Conservation (phyloP, 2,113 vertebrate genomes). For the Callipepla californica region DNA sequence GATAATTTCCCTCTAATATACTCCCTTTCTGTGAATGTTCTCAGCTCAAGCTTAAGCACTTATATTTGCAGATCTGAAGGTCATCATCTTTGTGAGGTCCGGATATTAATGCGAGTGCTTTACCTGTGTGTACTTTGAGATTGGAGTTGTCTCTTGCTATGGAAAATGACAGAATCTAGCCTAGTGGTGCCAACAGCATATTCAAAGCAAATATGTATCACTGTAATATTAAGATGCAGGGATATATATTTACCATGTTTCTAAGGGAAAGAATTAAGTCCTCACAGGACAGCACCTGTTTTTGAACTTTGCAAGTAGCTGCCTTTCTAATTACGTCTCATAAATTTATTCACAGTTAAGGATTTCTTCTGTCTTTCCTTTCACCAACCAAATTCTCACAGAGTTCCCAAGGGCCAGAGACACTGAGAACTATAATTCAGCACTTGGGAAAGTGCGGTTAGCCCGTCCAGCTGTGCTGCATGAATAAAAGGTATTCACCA, state of each 20-base stretch:
- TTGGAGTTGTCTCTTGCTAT: not conserved
- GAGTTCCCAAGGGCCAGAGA: not conserved
- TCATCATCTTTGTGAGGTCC: not conserved
- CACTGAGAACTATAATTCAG: conserved; percentile 23
- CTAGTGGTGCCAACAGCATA: not conserved
- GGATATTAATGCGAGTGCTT: not conserved
- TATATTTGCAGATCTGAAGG: not conserved
- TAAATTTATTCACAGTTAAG: conserved; percentile 11
- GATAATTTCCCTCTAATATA: not conserved
- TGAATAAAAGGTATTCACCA: conserved; percentile 21
- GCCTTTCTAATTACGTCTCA: not conserved
- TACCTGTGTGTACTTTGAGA: not conserved
- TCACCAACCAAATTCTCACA: not conserved
- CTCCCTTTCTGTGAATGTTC: not conserved
- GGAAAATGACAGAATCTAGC: not conserved
- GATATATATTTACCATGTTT: not conserved
- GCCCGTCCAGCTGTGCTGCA: not conserved
- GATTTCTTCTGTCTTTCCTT: conserved; percentile 40
- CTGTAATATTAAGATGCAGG: not conserved
- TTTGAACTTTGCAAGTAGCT: not conserved
- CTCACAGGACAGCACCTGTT: not conserved
- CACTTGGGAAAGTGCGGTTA: not conserved
- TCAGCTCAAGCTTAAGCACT: not conserved
- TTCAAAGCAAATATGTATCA: not conserved
- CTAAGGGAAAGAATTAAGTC: not conserved